Conservation (phyloP, 2,888 invertebrate species). For the Scotopteryx bipunctaria region DNA sequence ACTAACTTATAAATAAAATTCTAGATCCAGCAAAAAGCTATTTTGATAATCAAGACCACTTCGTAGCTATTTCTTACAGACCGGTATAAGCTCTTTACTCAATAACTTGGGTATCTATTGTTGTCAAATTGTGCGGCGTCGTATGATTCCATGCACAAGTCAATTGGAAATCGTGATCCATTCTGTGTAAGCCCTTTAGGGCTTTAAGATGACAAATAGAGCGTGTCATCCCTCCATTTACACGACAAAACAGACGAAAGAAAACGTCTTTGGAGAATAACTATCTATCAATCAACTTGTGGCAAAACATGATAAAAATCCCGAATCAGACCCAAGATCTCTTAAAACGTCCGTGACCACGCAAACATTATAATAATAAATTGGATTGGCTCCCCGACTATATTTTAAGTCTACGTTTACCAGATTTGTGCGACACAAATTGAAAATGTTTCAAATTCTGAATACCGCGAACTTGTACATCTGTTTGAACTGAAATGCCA, state of each 20-base stretch:
- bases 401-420: constrained; percentile 14
- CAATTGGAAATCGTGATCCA: constrained; percentile 2
- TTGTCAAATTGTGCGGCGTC: too few species aligned
- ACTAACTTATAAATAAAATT: background rate
- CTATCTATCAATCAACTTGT: constrained; percentile 54
- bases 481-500: constrained; percentile 17
- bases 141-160: background rate
- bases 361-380: constrained; percentile 52
- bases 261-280: constrained; percentile 41
- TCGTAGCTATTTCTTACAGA: constrained; percentile 20
- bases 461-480: constrained; percentile 39
- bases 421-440: constrained; percentile 39
- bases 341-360: constrained; percentile 42
- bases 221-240: constrained; percentile 33
- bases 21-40: background rate
- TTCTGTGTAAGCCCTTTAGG: too few species aligned
- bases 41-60: constrained; percentile 14
- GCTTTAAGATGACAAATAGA: constrained; percentile 28
- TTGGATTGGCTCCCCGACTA: constrained; percentile 43
- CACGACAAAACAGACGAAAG: constrained; percentile 39
- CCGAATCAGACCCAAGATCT: constrained; percentile 41
- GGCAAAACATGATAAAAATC: constrained; percentile 46
- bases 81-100: too few species aligned
- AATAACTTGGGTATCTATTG: too few species aligned
- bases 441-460: constrained; percentile 39